phyloP scores from a whole-genome alignment of 2,113 vertebrate genomes.

The Cyphomyrus plagiostoma region DNA sequence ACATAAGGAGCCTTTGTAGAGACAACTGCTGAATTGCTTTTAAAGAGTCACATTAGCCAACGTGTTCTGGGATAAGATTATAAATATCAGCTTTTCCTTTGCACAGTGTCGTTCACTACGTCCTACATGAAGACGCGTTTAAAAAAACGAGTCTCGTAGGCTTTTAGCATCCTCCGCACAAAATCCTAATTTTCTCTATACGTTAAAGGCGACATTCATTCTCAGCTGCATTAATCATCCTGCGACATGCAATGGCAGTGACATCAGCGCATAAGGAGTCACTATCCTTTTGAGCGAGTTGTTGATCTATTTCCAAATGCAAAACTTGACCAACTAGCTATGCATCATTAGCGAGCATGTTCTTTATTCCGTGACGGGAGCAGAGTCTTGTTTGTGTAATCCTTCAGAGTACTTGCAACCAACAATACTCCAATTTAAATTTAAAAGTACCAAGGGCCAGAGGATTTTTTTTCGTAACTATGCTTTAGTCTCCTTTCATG shows the following conservation, averaged over 20 bases:
- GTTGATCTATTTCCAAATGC: neutral
- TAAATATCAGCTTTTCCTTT: neutral
- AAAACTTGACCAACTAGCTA: neutral
- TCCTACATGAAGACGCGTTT: neutral
- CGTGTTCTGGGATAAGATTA: neutral
- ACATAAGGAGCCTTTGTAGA: neutral
- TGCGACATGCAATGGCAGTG: neutral
- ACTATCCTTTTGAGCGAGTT: neutral
- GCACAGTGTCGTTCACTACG: neutral
- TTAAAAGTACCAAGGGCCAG: neutral
- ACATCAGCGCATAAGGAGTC: neutral
- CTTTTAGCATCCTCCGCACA: neutral
- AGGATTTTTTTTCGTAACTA: neutral
- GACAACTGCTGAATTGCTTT: neutral
- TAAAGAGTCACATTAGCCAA: neutral
- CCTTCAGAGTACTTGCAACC: neutral
- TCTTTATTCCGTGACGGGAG: neutral
- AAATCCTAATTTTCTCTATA: neutral
- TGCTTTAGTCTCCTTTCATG: neutral
- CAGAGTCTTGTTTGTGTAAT: neutral
- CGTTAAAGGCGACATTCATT: neutral
- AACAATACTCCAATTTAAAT: neutral
- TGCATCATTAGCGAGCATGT: neutral
- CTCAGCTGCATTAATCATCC: neutral
- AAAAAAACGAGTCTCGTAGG: neutral